These are phyloP conservation scores for Heliconius sara DNA, from an alignment of 2,888 invertebrate species.

Conservation along the genomic window DNA sequence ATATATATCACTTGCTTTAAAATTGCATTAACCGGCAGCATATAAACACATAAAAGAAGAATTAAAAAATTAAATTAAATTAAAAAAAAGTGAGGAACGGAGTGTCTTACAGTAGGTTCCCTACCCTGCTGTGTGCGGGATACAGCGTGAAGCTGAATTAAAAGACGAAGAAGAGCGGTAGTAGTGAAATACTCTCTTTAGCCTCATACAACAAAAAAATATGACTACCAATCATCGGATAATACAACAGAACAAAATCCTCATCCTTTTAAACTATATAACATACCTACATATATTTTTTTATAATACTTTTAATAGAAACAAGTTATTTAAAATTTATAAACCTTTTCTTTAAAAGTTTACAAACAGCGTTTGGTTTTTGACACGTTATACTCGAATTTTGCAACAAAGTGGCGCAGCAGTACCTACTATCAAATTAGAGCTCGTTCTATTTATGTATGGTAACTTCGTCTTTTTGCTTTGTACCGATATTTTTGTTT, in stretches of 20 bases:
- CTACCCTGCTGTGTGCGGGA: too few species aligned
- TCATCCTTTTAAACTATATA: too few species aligned
- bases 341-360: slow-evolving; percentile 9
- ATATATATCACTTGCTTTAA: too few species aligned
- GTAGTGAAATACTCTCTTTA: background rate
- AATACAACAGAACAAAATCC: too few species aligned
- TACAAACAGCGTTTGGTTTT: slow-evolving; percentile 2
- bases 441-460: background rate
- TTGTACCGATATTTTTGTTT: background rate
- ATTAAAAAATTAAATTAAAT: too few species aligned
- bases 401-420: background rate
- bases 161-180: background rate
- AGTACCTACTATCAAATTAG: slow-evolving; percentile 18
- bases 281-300: background rate
- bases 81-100: too few species aligned
- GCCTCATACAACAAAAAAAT: background rate
- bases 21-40: background rate
- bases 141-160: too few species aligned
- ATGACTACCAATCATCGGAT: background rate
- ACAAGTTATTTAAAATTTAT: background rate
- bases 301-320: background rate
- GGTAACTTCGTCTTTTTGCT: background rate
- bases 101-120: too few species aligned
- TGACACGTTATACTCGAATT: slow-evolving; percentile 18
- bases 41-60: background rate